Conservation (phyloP, 2,797 vertebrate genomes). For the Steatocranus sp. region DNA sequence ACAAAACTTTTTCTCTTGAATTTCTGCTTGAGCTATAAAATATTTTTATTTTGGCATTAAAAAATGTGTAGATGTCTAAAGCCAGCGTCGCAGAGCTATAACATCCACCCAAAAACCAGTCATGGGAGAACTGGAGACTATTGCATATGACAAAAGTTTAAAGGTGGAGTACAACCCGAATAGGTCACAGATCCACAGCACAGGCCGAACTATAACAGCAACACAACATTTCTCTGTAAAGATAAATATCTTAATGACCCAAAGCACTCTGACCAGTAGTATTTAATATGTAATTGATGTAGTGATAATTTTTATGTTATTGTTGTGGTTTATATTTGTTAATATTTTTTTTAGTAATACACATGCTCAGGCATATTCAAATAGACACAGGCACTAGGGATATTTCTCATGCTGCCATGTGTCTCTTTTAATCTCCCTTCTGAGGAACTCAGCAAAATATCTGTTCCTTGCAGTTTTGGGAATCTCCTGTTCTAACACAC, state of each 20-base stretch:
- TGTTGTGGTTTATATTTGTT: neutral
- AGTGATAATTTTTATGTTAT: neutral
- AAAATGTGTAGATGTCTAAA: neutral
- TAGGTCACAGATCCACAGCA: neutral
- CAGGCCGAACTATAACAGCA: neutral
- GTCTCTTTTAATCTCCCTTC: neutral
- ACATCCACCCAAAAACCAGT: neutral
- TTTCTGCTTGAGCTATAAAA: neutral
- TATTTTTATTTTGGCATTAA: neutral
- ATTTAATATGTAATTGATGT: neutral
- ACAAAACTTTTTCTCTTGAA: neutral
- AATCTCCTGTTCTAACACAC: neutral
- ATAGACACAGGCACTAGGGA: neutral
- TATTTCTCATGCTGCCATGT: slow-evolving; percentile 32
- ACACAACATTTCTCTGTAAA: neutral
- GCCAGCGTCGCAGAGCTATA: neutral
- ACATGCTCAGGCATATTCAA: neutral
- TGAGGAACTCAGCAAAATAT: neutral
- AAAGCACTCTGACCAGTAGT: neutral
- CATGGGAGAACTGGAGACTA: neutral
- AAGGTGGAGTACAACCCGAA: neutral
- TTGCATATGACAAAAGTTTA: neutral
- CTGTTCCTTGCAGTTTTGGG: neutral
- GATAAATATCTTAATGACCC: neutral
- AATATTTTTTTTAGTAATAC: neutral